Base-by-base conservation (phyloP, 2,797 vertebrate genomes). In the Calcarius lapponicus region DNA sequence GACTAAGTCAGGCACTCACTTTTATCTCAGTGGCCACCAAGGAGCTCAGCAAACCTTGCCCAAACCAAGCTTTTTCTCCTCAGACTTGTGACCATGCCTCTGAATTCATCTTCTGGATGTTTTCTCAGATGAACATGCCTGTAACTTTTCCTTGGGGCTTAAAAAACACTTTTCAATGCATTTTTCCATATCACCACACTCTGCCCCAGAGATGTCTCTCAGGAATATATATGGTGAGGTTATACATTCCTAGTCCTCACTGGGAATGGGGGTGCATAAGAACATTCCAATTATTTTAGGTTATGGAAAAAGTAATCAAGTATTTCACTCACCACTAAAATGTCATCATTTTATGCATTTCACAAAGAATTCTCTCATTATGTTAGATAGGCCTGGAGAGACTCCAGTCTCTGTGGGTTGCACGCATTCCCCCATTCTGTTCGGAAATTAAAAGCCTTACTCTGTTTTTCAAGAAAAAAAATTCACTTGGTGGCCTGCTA, bases 341-440 rank as follows among this genome's bases (percentile, higher is more conserved):
- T 94, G 93, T 92, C 95, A 96, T 94, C 48, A 0, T 95, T 96
- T 94, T 67, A 88, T 91, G 80, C 57, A 60, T 88, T 95, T 95
- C 82, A 95, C 92, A 92, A 91, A 92, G 90, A 88, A 86, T 96
- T 94, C 89, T 90, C 92, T 91, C 93, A 92, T 93, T 95, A 90
- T 65, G 22, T 89, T 95, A 80, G 95, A 92, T 78, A 91, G 87
- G 75, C 58, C 90, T 96, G 96, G 96, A 96, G 87, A 91, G 73
- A 90, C 91, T 97, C 95, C 95, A 95, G 90, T 67, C 92, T 89
- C 94, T 92, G 90, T 88, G 90, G 92, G 83, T 86, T 95, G 78
- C 90, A 86, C 0, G 1, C 90, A 96, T 93, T 95, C 69, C 81
- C 88, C 42, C 25, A 21, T 88, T 86, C 53, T 72, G 43, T 60